Percentiles rank a stretch among this genome's conserved stretches.
Evolutionary conservation across 2,113 vertebrate species (phyloP).

Genomic region (Tursiops truncatus): DNA sequence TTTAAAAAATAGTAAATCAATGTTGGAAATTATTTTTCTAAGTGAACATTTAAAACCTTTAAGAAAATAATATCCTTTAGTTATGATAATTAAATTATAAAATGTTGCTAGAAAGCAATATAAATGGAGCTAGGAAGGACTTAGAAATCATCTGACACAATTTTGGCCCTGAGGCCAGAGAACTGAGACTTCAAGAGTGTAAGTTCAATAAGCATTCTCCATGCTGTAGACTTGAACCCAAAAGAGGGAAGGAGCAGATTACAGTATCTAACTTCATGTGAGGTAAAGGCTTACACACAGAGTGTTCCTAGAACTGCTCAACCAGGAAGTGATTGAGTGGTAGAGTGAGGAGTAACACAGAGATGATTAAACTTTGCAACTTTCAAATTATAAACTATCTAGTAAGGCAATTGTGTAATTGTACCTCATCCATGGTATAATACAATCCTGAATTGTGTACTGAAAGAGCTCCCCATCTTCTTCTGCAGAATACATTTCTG

Average conservation of each 20-base stretch:
- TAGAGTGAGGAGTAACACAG: background rate
- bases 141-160: background rate
- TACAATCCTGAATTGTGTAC: background rate
- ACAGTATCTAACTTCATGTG: background rate
- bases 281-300: background rate
- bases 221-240: background rate
- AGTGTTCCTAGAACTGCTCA: background rate
- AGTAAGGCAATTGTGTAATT: background rate
- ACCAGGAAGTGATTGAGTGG: background rate
- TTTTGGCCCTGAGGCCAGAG: background rate
- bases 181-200: background rate
- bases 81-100: background rate
- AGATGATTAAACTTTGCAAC: background rate
- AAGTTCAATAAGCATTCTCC: background rate
- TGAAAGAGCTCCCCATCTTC: background rate
- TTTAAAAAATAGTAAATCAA: background rate
- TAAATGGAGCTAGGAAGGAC: background rate
- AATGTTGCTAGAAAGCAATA: background rate
- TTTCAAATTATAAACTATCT: background rate
- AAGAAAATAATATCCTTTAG: background rate
- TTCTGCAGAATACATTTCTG: background rate
- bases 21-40: background rate
- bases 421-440: background rate
- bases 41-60: background rate
- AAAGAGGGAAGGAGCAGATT: background rate